Evolutionary conservation across 2,113 vertebrate genomes (phyloP).

Genomic region (Ammospiza caudacuta): DNA sequence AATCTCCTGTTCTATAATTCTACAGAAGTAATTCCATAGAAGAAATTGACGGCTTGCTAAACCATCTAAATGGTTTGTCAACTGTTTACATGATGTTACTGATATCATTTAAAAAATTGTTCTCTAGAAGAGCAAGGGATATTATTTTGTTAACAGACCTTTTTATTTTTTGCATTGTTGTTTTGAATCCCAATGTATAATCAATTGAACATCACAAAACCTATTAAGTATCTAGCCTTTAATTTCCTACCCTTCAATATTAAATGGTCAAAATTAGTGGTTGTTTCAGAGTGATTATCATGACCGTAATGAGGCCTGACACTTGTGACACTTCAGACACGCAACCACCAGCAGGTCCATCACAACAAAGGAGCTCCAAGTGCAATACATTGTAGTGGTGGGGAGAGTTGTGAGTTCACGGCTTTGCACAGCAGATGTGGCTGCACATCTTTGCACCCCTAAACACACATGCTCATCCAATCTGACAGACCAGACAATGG

Average conservation of each 20-base stretch:
- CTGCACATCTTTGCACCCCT: conserved; percentile 86
- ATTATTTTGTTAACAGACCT: background rate
- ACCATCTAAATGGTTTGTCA: background rate
- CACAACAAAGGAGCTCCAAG: conserved; percentile 84
- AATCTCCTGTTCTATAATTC: background rate
- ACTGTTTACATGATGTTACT: background rate
- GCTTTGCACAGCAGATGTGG: conserved; percentile 93
- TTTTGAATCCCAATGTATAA: background rate
- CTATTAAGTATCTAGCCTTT: conserved; percentile 69
- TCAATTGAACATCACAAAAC: conserved; percentile 40
- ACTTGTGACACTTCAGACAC: conserved; percentile 89
- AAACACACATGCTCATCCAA: conserved; percentile 89
- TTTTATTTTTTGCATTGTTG: background rate
- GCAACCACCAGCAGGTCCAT: conserved; percentile 85
- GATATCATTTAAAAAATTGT: background rate
- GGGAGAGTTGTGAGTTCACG: conserved; percentile 83
- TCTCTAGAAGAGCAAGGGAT: background rate
- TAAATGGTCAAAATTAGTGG: conserved; percentile 66
- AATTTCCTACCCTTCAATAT: conserved; percentile 55
- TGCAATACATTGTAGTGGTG: conserved; percentile 81
- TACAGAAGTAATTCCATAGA: background rate
- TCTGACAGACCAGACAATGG: conserved; percentile 90
- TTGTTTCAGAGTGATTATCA: conserved; percentile 75
- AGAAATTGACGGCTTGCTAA: background rate
- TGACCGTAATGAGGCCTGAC: conserved; percentile 89